These are phyloP conservation scores for Macaca fascicularis DNA, from an alignment of 2,113 vertebrate genomes.

Conservation along the genomic window T2T-MFA8v1.1 NC_088376.1:48288001-48288500, in stretches of 20 bases:
- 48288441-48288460: background rate
- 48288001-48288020: background rate
- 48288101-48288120: background rate
- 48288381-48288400: background rate
- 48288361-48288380: background rate
- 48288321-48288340: background rate
- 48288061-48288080: background rate
- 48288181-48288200: background rate
- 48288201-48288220: background rate
- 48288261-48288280: too few relatives aligned
- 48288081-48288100: accelerated
- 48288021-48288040: background rate
- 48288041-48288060: background rate
- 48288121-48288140: background rate
- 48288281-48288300: background rate
- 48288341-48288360: background rate
- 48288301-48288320: background rate
- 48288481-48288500: background rate
- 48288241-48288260: background rate
- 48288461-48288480: background rate
- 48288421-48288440: background rate
- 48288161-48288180: accelerated
- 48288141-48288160: background rate
- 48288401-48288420: background rate
- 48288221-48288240: background rate